Percentiles rank a stretch among this genome's conserved stretches.
These are phyloP conservation scores for Atrina japonica DNA, from an alignment of 2,888 invertebrate species.

Conservation along the genomic window DNA sequence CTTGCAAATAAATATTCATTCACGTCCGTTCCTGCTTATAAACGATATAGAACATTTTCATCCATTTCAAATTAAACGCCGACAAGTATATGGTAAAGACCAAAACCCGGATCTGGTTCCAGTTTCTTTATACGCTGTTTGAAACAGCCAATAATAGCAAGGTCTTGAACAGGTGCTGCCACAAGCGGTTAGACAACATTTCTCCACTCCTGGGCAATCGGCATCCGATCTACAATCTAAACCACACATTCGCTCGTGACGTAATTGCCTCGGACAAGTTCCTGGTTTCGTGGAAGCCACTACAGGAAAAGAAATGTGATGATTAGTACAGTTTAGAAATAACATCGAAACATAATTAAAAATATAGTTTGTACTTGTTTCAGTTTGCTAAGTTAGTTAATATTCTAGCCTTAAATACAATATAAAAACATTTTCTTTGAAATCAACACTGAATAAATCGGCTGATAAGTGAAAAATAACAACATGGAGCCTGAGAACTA, in stretches of 20 bases:
- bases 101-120: slow-evolving; percentile 45
- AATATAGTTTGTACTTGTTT: too few relatives aligned
- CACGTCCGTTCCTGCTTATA: too few relatives aligned
- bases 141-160: slow-evolving; percentile 58
- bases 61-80: slow-evolving; percentile 9
- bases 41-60: too few relatives aligned
- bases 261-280: slow-evolving; percentile 51
- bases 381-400: too few relatives aligned
- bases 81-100: slow-evolving; percentile 55
- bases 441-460: too few relatives aligned
- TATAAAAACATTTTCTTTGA: too few relatives aligned
- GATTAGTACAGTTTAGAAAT: too few relatives aligned
- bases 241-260: slow-evolving; percentile 34
- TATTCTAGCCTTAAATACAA: too few relatives aligned
- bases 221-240: slow-evolving; percentile 52
- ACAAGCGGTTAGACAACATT: slow-evolving; percentile 58
- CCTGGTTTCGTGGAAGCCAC: slow-evolving; percentile 54
- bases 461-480: too few relatives aligned
- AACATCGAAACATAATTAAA: too few relatives aligned
- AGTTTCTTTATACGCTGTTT: slow-evolving; percentile 39
- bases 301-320: slow-evolving; percentile 36
- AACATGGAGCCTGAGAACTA: too few relatives aligned
- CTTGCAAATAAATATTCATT: too few relatives aligned
- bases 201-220: slow-evolving; percentile 57
- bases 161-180: slow-evolving; percentile 56